phyloP scores from a whole-genome alignment of 2,888 invertebrate species.

The Tenthredo mesomela region DNA sequence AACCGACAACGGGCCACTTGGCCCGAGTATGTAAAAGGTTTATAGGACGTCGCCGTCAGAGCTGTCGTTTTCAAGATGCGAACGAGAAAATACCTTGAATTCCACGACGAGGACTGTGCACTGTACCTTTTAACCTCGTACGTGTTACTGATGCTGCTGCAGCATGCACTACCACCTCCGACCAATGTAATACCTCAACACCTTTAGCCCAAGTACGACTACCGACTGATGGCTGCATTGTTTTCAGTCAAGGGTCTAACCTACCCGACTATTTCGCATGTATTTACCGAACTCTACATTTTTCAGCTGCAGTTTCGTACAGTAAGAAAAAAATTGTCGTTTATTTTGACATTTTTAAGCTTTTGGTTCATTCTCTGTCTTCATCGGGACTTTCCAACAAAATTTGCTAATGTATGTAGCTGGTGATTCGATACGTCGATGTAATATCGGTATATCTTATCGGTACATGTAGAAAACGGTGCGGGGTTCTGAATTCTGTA shows the following conservation, averaged over 20 bases:
- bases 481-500: neutral
- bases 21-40: constrained; percentile 68
- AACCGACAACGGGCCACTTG: constrained; percentile 46
- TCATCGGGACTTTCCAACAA: neutral
- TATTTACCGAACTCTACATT: constrained; percentile 16
- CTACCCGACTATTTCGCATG: neutral
- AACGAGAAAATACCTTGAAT: constrained; percentile 66
- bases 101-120: constrained; percentile 54
- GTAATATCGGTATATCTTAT: neutral
- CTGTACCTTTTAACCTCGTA: constrained; percentile 45
- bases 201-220: constrained; percentile 41
- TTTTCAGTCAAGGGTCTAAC: constrained; percentile 31
- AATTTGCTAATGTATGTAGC: neutral
- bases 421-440: neutral
- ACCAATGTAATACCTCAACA: constrained; percentile 27
- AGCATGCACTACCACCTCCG: neutral
- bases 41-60: constrained; percentile 61
- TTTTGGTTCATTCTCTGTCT: neutral
- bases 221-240: constrained; percentile 48
- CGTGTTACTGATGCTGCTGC: neutral
- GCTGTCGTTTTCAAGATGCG: constrained; percentile 57
- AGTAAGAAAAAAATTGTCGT: neutral
- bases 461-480: neutral
- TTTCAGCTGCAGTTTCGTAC: neutral
- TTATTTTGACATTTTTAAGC: neutral